phyloP scores from a whole-genome alignment of 1,140 invertebrate species.

The Laupala kohalensis region DNA sequence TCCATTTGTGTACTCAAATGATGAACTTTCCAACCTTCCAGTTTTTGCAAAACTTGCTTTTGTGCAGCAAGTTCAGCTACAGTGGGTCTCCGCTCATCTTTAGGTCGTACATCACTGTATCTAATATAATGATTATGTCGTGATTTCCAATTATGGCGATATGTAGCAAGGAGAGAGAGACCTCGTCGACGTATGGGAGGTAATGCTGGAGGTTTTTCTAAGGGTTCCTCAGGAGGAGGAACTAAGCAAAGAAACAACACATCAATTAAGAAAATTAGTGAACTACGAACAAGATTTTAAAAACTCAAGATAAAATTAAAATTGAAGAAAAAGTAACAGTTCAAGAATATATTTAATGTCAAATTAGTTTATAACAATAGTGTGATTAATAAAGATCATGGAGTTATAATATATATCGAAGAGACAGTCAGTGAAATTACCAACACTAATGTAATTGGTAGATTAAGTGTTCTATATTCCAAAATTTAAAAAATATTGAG shows the following conservation, averaged over 20 bases:
- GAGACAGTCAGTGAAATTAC: too few species aligned
- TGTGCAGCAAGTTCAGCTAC: conserved; percentile 83
- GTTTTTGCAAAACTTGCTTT: conserved; percentile 70
- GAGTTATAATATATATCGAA: too few species aligned
- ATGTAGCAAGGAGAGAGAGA: conserved; percentile 31
- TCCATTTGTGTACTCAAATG: conserved; percentile 86
- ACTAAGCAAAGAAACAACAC: not conserved
- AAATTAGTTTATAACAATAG: too few species aligned
- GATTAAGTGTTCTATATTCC: too few species aligned
- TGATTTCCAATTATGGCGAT: conserved; percentile 39
- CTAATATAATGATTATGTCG: conserved; percentile 70
- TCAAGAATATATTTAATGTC: too few species aligned
- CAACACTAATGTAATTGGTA: too few species aligned
- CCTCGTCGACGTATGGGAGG: not conserved
- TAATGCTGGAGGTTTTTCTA: not conserved
- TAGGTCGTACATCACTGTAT: conserved; percentile 75
- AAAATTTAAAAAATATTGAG: too few species aligned
- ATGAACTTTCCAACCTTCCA: conserved; percentile 92
- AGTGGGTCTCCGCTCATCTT: conserved; percentile 67
- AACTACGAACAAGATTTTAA: too few species aligned
- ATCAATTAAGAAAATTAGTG: too few species aligned
- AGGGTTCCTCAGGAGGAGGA: not conserved
- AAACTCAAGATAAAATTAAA: too few species aligned
- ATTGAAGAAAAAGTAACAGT: too few species aligned
- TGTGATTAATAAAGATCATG: too few species aligned